Evolutionary conservation across 2,888 invertebrate species (phyloP).

Genomic region (Megamerina dolium): DNA sequence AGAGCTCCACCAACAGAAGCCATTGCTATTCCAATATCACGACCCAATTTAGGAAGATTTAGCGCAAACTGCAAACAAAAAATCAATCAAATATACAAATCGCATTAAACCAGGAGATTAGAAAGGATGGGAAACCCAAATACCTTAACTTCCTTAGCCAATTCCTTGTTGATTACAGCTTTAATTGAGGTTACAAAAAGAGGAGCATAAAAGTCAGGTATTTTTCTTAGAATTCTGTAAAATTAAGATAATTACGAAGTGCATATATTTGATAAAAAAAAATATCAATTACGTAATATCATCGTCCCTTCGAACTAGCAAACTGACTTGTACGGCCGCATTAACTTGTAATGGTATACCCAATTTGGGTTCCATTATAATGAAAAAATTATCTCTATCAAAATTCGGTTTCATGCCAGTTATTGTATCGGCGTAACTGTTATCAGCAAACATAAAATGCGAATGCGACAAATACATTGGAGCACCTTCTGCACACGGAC

Average conservation of each 20-base stretch:
- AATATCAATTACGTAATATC: conserved; percentile 54
- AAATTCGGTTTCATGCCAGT: conserved; percentile 61
- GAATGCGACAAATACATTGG: conserved; percentile 76
- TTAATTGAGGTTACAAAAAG: conserved; percentile 33
- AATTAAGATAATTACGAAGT: background rate
- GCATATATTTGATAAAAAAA: background rate
- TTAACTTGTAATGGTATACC: conserved; percentile 70
- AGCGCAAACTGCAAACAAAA: conserved; percentile 27
- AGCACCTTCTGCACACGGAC: conserved; percentile 64
- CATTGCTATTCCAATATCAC: conserved; percentile 34
- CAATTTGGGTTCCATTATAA: conserved; percentile 67
- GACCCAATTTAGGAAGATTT: conserved; percentile 31
- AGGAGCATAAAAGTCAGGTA: conserved; percentile 37
- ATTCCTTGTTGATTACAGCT: conserved; percentile 24
- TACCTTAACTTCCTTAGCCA: conserved; percentile 35
- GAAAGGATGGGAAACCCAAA: background rate
- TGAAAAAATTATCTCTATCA: conserved; percentile 58
- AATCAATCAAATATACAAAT: background rate
- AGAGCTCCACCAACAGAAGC: conserved; percentile 32
- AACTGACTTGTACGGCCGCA: conserved; percentile 72
- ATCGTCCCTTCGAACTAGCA: conserved; percentile 52
- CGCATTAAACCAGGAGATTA: background rate
- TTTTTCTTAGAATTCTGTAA: conserved; percentile 28
- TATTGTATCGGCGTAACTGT: conserved; percentile 57
- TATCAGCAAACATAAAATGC: conserved; percentile 72